Evolutionary conservation across 2,888 invertebrate genomes (phyloP), one percentile per base, ranked within the genome.

Genomic region (Folsomia manolachei): DNA sequence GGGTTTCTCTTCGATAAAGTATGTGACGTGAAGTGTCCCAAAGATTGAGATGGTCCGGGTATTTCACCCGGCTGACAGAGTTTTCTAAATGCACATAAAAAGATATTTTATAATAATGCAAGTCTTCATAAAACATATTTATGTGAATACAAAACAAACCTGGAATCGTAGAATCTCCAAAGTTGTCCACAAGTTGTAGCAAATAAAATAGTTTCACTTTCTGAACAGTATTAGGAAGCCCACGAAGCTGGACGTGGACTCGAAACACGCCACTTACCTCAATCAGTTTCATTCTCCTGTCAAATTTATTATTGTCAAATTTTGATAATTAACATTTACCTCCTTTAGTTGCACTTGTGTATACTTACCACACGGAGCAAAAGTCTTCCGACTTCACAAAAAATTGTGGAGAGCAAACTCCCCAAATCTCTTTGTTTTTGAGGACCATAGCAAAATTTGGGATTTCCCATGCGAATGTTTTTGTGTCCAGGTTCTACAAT

Each of bases 111-210:
- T n/a, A 21, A 19, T n/a, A 19, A 19, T n/a, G n/a, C n/a, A n/a
- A n/a, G n/a, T n/a, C n/a, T n/a, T n/a, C n/a, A n/a, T n/a, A n/a
- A 14, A 9, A 51, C 51, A 51, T 51, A 14, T 14, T 51, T 51
- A 14, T 14, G n/a, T n/a, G n/a, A 18, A n/a, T 9, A 66, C 21
- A 21, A 27, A n/a, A n/a, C n/a, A n/a, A n/a, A 72, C 72, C 72
- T 65, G 76, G 76, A 56, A 76, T 65, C n/a, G 75, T 71, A n/a
- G 68, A 73, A 62, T 73, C 76, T 19, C 76, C 76, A 65, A 67
- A 71, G 52, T 62, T 73, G 51, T 74, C 76, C 53, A 72, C 69
- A 14, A 76, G 70, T 24, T 74, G 74, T 27, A 76, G 39, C 27
- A 76, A 53, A 61, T 75, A 73, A 72, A 72, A 74, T 21, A 75